Evolutionary conservation across 1,140 invertebrate genomes (phyloP).

Genomic region (Copidosoma floridanum): DNA sequence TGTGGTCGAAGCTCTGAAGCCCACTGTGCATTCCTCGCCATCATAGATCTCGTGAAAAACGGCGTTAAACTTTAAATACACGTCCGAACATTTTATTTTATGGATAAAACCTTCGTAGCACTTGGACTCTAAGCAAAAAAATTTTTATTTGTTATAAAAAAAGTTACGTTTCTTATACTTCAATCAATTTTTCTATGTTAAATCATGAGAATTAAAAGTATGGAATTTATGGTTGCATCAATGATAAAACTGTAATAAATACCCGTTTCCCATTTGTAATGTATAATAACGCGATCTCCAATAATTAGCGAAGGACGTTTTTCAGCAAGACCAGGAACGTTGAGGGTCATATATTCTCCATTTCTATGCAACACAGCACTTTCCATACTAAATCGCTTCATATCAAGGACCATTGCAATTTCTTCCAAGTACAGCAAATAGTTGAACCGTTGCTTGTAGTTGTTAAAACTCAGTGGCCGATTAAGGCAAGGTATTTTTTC

Average conservation of each 20-base stretch:
- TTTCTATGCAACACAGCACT: conserved; percentile 63
- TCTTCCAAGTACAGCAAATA: conserved; percentile 78
- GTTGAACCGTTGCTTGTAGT: conserved; percentile 68
- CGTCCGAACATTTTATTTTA: conserved; percentile 64
- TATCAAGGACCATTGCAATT: conserved; percentile 62
- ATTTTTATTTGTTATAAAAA: no score
- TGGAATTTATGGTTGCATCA: no score
- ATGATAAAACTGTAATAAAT: no score
- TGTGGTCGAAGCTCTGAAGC: conserved; percentile 62
- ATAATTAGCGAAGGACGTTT: conserved; percentile 79
- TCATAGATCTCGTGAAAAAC: conserved; percentile 70
- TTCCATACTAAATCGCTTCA: conserved; percentile 70
- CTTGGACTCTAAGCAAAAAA: conserved; percentile 33
- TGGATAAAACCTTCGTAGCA: conserved; percentile 80
- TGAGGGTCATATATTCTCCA: conserved; percentile 70
- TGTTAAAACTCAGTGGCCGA: conserved; percentile 55
- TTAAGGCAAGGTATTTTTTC: conserved; percentile 54
- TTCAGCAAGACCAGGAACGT: conserved; percentile 79
- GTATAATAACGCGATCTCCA: conserved; percentile 71
- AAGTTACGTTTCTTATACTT: no score
- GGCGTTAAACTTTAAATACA: conserved; percentile 73
- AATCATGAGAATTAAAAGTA: no score
- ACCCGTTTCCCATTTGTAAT: conserved; percentile 45
- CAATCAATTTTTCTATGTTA: no score
- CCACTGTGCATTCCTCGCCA: conserved; percentile 65